Evolutionary conservation across 2,888 invertebrate genomes (phyloP), one percentile per base, ranked within the genome.

Genomic region (Conistra vaccinii): DNA sequence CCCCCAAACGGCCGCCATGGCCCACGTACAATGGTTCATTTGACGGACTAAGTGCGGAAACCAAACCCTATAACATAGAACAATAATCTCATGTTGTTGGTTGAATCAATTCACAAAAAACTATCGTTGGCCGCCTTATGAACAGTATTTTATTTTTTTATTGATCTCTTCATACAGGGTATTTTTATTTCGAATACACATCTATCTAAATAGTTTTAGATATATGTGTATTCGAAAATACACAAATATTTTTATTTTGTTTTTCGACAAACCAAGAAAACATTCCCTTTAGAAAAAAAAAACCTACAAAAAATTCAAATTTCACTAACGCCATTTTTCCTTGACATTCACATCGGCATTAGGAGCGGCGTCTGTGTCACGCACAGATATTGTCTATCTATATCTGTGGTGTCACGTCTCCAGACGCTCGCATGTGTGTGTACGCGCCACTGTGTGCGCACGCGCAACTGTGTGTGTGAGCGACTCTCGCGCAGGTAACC

Each of bases 361-460:
- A 94, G 92, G 76, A 80, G 76, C 80, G 90, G 87, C 91, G 94
- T 93, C 93, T 95, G 95, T 93, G 94, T 93, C 94, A 92, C 94
- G 95, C n/a, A n/a, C n/a, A n/a, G n/a, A n/a, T n/a, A n/a, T n/a
- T n/a, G n/a, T n/a, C n/a, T n/a, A n/a, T n/a, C n/a, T n/a, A n/a
- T n/a, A n/a, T n/a, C n/a, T n/a, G n/a, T n/a, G n/a, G 95, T 93
- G 94, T 93, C 94, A 92, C 94, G 95, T 93, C 92, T 91, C 92
- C 86, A 68, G 83, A 68, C 69, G 82, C 80, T 82, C 77, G 80
- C 76, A 77, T 79, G 87, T 79, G 84, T 80, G 78, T 76, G 83
- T 78, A 83, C 42, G 76, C 32, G 81, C 70, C 80, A 61, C 76
- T 73, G 86, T 81, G 87, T 83, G 79, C 77, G 81, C 80, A 80